phyloP scores from a whole-genome alignment of 2,113 vertebrate species.

The Lontra canadensis region DNA sequence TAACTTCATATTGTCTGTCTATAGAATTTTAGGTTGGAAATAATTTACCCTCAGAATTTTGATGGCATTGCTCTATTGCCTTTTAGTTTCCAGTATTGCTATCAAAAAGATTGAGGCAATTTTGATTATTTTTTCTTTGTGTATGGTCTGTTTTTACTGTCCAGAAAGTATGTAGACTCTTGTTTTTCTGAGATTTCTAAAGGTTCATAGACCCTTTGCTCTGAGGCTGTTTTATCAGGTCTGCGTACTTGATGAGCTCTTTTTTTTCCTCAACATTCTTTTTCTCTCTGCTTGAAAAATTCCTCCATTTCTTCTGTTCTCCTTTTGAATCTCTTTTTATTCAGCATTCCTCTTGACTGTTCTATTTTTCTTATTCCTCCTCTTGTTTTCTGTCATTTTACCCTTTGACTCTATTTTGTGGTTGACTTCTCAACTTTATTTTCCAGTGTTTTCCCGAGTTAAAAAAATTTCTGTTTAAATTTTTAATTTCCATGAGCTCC shows the following conservation, averaged over 20 bases:
- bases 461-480: neutral
- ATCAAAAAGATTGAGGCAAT: conserved; percentile 15
- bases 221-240: neutral
- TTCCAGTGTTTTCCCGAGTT: neutral
- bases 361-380: neutral
- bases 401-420: neutral
- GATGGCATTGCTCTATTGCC: neutral
- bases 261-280: conserved; percentile 17
- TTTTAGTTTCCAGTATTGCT: neutral
- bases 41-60: neutral
- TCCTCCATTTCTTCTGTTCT: neutral
- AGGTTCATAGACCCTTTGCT: neutral
- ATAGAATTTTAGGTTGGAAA: neutral
- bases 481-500: neutral
- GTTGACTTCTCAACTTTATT: neutral
- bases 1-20: neutral
- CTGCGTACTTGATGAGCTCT: neutral
- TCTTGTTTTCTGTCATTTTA: neutral
- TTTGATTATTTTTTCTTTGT: neutral
- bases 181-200: neutral
- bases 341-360: neutral
- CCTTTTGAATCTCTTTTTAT: neutral
- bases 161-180: neutral
- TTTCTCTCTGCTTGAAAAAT: neutral
- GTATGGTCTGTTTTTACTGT: neutral